Base-by-base conservation (phyloP, 1,140 invertebrate species). In the Euglossa dilemma region DNA sequence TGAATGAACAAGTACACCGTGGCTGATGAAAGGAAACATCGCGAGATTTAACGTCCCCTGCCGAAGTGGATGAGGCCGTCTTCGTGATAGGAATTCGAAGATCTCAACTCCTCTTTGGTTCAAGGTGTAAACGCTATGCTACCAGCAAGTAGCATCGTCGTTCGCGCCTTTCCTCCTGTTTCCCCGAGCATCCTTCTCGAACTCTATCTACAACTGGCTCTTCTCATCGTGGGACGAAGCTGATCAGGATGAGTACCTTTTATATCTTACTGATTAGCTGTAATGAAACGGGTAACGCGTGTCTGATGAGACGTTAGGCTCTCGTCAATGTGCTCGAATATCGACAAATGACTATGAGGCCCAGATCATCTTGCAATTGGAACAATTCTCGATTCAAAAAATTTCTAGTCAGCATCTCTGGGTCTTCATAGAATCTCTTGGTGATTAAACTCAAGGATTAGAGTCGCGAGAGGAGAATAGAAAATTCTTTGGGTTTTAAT, bases 191-290 rank as follows among this genome's bases (percentile, higher is more conserved):
- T 70, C 47, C 74, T 71, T 64, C 28, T 36, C 23, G 20, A 69
- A 43, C n/a, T 54, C 36, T 14, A 36, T 7, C 47, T n/a, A 11
- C 61, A 25, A 23, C 18, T 28, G 72, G 45, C 25, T 9, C 25
- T 56, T 43, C 61, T 76, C 80, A 25, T 75, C 71, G 80, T 45
- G 64, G 66, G 54, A 75, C 45, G 56, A 61, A 25, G 80, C 80
- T 76, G 80, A 82, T 67, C 67, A 56, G 67, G 81, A 83, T 83
- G 56, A 83, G 81, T 83, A 83, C 54, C 66, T 78, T 77, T 78
- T 83, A 78, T 54, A 78, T 83, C 78, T 54, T 54, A 78, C 56
- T 52, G 74, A 78, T 83, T 77, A 70, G 74, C 66, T 70, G 45
- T 78, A 71, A 83, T 14, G 23, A 47, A 70, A 28, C 47, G 66